A percentile compares a stretch with the other conserved stretches of the same genome.
These are phyloP conservation scores for Tigriopus californicus DNA, from an alignment of 2,888 invertebrate species.

Conservation along the genomic window DNA sequence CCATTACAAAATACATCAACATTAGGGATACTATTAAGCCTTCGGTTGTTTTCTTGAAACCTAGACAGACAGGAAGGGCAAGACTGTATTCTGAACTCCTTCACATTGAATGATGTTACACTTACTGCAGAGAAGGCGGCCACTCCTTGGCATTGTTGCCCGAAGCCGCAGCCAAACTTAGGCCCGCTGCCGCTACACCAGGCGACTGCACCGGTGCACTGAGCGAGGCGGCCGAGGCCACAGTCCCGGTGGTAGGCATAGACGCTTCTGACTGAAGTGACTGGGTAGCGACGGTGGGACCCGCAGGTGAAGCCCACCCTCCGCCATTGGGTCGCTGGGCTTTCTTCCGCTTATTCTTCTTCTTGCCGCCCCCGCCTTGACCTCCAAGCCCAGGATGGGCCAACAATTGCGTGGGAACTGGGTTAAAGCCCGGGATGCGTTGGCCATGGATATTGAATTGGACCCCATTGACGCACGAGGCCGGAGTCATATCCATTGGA, in stretches of 20 bases:
- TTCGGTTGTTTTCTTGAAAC: too few species aligned
- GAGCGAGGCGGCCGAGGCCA: neutral
- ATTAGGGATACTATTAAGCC: too few species aligned
- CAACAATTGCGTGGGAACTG: neutral
- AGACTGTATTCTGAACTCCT: too few species aligned
- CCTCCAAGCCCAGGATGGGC: neutral
- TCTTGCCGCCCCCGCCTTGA: neutral
- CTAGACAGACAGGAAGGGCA: too few species aligned
- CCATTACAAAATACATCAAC: too few species aligned
- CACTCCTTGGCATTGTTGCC: too few species aligned
- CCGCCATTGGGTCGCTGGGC: neutral
- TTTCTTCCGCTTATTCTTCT: neutral
- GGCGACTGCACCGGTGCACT: neutral
- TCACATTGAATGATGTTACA: too few species aligned
- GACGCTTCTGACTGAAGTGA: neutral
- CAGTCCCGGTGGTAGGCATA: neutral
- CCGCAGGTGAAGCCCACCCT: neutral
- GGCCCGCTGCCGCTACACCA: neutral
- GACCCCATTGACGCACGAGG: neutral
- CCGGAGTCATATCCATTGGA: neutral
- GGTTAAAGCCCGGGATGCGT: neutral
- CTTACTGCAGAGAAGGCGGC: too few species aligned
- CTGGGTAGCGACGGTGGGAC: neutral
- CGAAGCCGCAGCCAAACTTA: too few species aligned
- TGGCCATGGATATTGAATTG: neutral